phyloP scores from a whole-genome alignment of 2,797 vertebrate genomes.

The Monodelphis domestica region DNA sequence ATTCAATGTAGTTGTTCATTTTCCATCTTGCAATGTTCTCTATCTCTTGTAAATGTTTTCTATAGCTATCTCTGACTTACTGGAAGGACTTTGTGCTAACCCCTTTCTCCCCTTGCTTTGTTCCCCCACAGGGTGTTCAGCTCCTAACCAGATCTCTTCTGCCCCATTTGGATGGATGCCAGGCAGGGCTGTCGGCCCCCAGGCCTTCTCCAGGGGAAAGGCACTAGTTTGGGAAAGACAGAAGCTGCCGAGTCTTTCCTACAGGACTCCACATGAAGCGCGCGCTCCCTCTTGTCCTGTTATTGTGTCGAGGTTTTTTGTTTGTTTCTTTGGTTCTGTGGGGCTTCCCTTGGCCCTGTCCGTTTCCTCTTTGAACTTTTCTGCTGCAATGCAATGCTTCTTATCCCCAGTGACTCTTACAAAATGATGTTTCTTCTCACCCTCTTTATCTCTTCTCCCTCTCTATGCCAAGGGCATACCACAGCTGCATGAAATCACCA shows the following conservation, averaged over 20 bases:
- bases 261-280: conserved; percentile 73
- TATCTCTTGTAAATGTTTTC: no score
- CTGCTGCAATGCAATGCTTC: conserved; percentile 75
- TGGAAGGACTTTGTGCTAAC: background rate
- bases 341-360: conserved; percentile 60
- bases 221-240: conserved; percentile 77
- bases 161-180: conserved; percentile 71
- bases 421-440: conserved; percentile 49
- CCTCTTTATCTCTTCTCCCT: background rate
- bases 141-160: conserved; percentile 83
- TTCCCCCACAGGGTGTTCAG: conserved; percentile 86
- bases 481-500: background rate
- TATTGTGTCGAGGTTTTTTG: conserved; percentile 77
- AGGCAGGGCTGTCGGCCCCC: conserved; percentile 73
- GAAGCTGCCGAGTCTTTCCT: conserved; percentile 80
- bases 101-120: conserved; percentile 53
- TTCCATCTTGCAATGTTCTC: no score
- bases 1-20: no score
- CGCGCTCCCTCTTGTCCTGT: conserved; percentile 81
- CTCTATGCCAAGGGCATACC: conserved; percentile 45
- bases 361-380: conserved; percentile 64
- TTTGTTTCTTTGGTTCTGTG: conserved; percentile 65
- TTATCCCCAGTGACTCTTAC: conserved; percentile 79
- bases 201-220: conserved; percentile 47
- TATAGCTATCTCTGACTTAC: background rate